Conservation (phyloP, 1,140 invertebrate species). For the Telenomus remus region DNA sequence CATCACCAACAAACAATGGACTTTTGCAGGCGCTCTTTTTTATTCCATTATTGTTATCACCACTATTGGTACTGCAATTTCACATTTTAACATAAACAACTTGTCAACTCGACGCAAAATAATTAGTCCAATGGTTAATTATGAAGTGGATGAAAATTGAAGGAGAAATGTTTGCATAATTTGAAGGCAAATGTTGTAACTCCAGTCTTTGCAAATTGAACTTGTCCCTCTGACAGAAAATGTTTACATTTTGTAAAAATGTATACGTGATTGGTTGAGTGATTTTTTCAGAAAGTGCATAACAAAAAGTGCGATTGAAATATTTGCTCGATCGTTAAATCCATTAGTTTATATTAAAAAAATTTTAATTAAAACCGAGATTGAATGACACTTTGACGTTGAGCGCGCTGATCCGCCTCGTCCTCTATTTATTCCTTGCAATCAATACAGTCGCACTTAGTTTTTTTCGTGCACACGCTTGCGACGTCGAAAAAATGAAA, state of each 20-base stretch:
- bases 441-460: conserved; percentile 19
- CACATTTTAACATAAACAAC: conserved; percentile 3
- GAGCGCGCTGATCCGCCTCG: conserved; percentile 15
- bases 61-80: conserved; percentile 88
- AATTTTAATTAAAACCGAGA: conserved; percentile 28
- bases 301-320: too few relatives aligned
- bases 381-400: conserved; percentile 36
- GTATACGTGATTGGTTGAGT: too few relatives aligned
- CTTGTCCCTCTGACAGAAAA: too few relatives aligned
- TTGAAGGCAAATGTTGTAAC: too few relatives aligned
- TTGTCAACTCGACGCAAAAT: too few relatives aligned
- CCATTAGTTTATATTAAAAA: conserved; percentile 14
- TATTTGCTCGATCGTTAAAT: conserved; percentile 4
- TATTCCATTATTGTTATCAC: conserved; percentile 99
- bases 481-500: background rate
- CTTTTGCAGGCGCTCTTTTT: conserved; percentile 92
- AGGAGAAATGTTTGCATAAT: too few relatives aligned
- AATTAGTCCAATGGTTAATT: too few relatives aligned
- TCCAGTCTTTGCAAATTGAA: too few relatives aligned
- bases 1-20: conserved; percentile 87
- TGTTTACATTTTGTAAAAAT: too few relatives aligned
- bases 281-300: too few relatives aligned
- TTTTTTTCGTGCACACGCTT: background rate
- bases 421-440: conserved; percentile 24
- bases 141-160: too few relatives aligned